A percentile compares a stretch with the other conserved stretches of the same genome.
Evolutionary conservation across 2,113 vertebrate genomes (phyloP).

Genomic region (Nothobranchius furzeri): DNA sequence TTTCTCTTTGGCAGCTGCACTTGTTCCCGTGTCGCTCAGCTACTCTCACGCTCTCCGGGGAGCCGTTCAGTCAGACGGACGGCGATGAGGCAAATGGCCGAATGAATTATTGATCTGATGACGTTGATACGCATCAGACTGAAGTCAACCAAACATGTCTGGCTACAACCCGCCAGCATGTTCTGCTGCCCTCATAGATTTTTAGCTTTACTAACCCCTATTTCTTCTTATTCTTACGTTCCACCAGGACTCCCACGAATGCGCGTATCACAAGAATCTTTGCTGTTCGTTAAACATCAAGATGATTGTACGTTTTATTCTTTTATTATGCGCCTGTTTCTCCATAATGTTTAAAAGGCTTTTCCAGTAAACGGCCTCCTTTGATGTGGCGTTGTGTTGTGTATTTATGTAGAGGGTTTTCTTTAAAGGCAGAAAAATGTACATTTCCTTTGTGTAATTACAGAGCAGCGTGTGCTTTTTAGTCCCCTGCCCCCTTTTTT

Average conservation of each 20-base stretch:
- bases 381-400: conserved; percentile 6
- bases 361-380: conserved; percentile 1
- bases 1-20: neutral
- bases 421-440: neutral
- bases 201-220: neutral
- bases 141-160: conserved; percentile 48
- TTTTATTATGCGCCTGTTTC: neutral
- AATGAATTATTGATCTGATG: conserved; percentile 73
- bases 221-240: neutral
- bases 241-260: neutral
- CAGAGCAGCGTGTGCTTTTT: neutral
- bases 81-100: conserved; percentile 49
- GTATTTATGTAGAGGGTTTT: conserved; percentile 1
- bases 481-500: neutral
- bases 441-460: conserved; percentile 24
- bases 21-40: conserved; percentile 13
- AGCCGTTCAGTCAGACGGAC: conserved; percentile 37
- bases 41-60: conserved; percentile 5
- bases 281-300: too few species aligned
- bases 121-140: conserved; percentile 45
- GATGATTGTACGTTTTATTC: too few species aligned
- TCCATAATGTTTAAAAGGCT: neutral
- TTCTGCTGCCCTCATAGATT: neutral
- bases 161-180: neutral
- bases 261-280: neutral